These are phyloP conservation scores for Caenorhabditis panamensis DNA, from an alignment of 2,888 invertebrate species.

Conservation along the genomic window DNA sequence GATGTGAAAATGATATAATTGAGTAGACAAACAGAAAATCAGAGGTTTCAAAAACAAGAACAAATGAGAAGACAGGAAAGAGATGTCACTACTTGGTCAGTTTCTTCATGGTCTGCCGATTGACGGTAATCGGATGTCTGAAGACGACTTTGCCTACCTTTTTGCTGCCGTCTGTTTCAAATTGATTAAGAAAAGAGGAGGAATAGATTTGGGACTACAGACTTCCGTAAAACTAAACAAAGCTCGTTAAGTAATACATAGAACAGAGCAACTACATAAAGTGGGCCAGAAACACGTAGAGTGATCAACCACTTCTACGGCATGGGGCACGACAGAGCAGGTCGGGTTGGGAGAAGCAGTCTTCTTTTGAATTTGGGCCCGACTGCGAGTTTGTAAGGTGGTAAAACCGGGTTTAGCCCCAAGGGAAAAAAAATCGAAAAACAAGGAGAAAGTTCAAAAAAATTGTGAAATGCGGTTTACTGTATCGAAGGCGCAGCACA, in stretches of 20 bases:
- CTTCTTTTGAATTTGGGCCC: background rate
- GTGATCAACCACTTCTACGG: too few relatives aligned
- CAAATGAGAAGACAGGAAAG: background rate
- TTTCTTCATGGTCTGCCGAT: background rate
- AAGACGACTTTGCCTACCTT: background rate
- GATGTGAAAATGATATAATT: background rate
- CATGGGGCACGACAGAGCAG: too few relatives aligned
- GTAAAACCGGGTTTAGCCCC: background rate
- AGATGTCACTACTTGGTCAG: background rate
- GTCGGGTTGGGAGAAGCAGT: background rate
- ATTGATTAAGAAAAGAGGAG: too few relatives aligned
- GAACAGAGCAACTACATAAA: too few relatives aligned
- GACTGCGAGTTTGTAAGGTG: too few relatives aligned
- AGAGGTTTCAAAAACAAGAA: background rate
- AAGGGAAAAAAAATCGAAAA: background rate
- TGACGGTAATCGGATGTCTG: background rate
- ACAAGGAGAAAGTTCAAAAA: background rate
- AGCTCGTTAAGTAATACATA: too few relatives aligned
- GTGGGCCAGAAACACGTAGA: too few relatives aligned
- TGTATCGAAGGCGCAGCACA: constrained; percentile 7
- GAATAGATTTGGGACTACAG: too few relatives aligned
- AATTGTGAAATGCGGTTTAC: background rate
- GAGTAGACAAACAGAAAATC: background rate
- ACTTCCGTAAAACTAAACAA: too few relatives aligned
- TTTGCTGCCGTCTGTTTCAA: too few relatives aligned